Percentiles rank a stretch among this genome's conserved stretches.
These are phyloP conservation scores for Periphyllus acericola DNA, from an alignment of 2,888 invertebrate genomes.

Conservation along the genomic window DNA sequence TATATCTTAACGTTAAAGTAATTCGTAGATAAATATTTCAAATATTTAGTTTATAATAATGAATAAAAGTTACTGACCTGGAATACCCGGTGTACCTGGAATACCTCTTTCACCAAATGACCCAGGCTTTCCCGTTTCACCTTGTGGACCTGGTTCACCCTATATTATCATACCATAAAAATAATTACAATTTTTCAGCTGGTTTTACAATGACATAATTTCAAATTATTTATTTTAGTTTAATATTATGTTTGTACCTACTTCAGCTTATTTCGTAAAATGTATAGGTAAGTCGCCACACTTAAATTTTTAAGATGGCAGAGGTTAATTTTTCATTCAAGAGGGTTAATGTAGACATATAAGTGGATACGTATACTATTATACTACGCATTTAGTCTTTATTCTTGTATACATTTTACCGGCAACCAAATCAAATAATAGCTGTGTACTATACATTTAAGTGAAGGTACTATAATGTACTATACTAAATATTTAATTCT, in stretches of 20 bases:
- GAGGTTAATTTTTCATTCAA: no score
- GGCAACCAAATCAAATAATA: no score
- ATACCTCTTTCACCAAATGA: slow-evolving; percentile 62
- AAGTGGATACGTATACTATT: no score
- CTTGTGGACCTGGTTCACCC: slow-evolving; percentile 64
- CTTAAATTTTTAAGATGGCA: no score
- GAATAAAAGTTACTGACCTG: slow-evolving; percentile 28
- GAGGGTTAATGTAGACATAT: no score
- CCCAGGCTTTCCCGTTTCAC: slow-evolving; percentile 64
- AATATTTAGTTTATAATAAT: background rate
- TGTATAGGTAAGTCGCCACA: no score
- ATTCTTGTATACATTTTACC: no score
- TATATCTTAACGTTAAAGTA: background rate
- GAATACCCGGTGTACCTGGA: slow-evolving; percentile 64
- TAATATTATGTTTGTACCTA: background rate
- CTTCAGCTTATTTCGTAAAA: no score
- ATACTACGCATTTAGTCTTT: no score
- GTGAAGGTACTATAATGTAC: background rate
- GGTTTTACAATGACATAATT: background rate
- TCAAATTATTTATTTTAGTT: no score
- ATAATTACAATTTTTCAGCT: background rate
- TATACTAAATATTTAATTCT: background rate
- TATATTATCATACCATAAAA: slow-evolving; percentile 13
- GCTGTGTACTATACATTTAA: background rate
- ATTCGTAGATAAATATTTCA: background rate